These are phyloP conservation scores for Griposia aprilina DNA, from an alignment of 2,888 invertebrate species.

Conservation along the genomic window DNA sequence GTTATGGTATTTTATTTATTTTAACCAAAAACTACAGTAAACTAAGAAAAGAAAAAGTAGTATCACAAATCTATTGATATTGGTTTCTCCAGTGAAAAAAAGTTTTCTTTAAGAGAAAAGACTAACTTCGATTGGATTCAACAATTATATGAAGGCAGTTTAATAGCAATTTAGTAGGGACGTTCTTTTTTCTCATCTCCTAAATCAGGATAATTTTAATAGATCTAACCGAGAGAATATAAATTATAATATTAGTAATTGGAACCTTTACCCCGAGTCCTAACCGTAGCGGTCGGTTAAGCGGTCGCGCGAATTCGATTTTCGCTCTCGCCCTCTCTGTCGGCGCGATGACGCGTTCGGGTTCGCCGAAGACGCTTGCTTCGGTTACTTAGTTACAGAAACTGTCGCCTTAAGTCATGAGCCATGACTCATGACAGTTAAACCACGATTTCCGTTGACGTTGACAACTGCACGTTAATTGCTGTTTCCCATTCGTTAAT, in stretches of 20 bases:
- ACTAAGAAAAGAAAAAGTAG: neutral
- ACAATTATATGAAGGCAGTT: too few relatives aligned
- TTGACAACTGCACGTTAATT: slow-evolving; percentile 15
- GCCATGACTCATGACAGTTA: neutral
- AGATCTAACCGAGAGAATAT: neutral
- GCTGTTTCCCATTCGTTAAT: slow-evolving; percentile 8
- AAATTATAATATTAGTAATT: neutral
- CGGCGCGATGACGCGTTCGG: neutral
- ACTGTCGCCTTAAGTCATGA: neutral
- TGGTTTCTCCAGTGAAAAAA: neutral
- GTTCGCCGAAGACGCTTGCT: neutral
- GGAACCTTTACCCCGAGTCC: neutral
- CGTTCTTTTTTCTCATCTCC: neutral
- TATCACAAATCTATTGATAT: neutral
- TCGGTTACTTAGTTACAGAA: neutral
- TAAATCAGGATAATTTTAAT: neutral
- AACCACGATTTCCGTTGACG: neutral
- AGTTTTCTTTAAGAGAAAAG: neutral
- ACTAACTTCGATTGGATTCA: neutral
- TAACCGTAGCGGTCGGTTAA: neutral
- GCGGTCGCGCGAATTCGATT: neutral
- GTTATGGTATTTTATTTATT: too few relatives aligned
- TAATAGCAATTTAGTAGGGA: neutral
- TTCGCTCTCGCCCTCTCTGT: neutral
- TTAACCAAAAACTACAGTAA: neutral